phyloP scores from a whole-genome alignment of 2,888 invertebrate genomes.

The Mantis religiosa region DNA sequence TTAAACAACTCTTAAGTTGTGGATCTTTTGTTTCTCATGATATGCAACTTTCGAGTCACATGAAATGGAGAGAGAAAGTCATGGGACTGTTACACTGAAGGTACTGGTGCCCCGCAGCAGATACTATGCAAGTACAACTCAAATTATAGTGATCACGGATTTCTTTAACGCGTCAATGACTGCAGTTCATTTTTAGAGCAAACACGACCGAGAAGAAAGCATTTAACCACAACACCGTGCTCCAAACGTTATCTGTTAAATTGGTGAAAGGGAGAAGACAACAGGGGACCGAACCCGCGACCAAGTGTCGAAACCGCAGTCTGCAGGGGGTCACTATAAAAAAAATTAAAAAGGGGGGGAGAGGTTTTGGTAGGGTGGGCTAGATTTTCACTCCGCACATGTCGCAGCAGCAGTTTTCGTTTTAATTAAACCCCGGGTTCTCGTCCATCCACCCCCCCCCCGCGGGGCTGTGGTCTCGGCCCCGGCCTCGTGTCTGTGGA shows the following conservation, averaged over 20 bases:
- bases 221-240: no score
- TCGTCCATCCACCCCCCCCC: background rate
- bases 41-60: no score
- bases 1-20: no score
- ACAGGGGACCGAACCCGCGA: background rate
- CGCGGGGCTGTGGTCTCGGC: background rate
- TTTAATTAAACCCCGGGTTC: constrained; percentile 12
- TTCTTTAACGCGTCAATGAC: no score
- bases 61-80: no score
- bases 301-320: background rate
- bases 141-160: no score
- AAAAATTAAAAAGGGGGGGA: background rate
- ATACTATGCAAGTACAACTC: no score
- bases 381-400: background rate
- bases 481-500: background rate
- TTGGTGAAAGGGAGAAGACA: background rate
- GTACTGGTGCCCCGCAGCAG: no score
- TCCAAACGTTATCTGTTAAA: background rate
- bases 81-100: no score
- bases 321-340: background rate
- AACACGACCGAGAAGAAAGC: no score
- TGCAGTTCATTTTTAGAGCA: no score
- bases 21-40: no score
- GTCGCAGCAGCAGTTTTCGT: constrained; percentile 2
- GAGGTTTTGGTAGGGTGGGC: background rate